These are phyloP conservation scores for Carassius carassius DNA, from an alignment of 2,113 vertebrate species.

Conservation along the genomic window DNA sequence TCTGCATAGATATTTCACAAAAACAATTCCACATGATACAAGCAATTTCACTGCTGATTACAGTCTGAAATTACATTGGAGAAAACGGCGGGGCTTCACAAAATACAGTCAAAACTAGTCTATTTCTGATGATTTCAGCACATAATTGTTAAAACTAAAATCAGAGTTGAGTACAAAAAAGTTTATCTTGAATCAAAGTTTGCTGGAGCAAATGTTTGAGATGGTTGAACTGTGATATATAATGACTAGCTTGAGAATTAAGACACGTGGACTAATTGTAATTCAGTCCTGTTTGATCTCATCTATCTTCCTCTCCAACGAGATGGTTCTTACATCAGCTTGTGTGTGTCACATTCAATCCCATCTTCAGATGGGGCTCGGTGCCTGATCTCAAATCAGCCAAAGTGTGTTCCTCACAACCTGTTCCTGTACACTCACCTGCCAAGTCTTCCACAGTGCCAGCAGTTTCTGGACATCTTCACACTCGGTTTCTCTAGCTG, in stretches of 20 bases:
- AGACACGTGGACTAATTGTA: slow-evolving; percentile 12
- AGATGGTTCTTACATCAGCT: slow-evolving; percentile 6
- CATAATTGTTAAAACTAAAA: background rate
- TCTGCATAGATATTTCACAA: slow-evolving; percentile 19
- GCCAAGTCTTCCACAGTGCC: slow-evolving; percentile 69
- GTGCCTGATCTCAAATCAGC: background rate
- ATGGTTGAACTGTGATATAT: background rate
- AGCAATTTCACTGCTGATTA: slow-evolving; percentile 23
- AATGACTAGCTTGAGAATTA: background rate
- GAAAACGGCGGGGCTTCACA: background rate
- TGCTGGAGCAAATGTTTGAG: background rate
- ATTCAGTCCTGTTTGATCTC: slow-evolving; percentile 10
- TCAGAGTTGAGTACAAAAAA: background rate
- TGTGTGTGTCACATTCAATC: background rate
- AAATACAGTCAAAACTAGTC: background rate
- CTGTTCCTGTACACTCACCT: slow-evolving; percentile 66
- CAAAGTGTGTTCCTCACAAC: slow-evolving; percentile 12
- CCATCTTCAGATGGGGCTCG: slow-evolving; percentile 4
- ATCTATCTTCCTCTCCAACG: slow-evolving; percentile 26
- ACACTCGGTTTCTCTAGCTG: slow-evolving; percentile 56
- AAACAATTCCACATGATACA: slow-evolving; percentile 16
- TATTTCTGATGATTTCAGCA: background rate
- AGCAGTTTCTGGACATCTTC: slow-evolving; percentile 65
- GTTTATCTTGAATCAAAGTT: background rate
- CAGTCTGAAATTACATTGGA: background rate